Percentiles rank a stretch among this genome's conserved stretches.
Conservation (phyloP, 2,113 vertebrate genomes). For the Haemorhous mexicanus region DNA sequence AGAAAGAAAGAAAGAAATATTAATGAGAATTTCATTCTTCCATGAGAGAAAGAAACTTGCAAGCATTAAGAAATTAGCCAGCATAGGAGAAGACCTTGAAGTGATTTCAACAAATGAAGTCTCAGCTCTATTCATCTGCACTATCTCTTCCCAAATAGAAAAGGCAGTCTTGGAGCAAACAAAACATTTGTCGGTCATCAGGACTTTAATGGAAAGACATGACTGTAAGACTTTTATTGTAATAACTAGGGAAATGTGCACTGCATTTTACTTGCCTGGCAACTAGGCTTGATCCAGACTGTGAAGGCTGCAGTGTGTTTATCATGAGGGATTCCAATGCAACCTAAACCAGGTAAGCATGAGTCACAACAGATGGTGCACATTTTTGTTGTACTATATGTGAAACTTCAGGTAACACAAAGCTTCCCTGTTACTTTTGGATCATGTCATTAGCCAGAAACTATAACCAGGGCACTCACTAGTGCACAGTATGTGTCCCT, state of each 20-base stretch:
- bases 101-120: neutral
- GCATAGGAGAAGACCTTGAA: neutral
- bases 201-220: neutral
- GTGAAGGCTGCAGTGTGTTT: neutral
- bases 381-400: neutral
- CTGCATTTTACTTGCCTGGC: neutral
- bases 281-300: neutral
- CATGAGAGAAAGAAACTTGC: neutral
- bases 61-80: neutral
- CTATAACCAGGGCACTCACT: neutral
- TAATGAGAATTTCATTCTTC: neutral
- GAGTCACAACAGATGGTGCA: neutral
- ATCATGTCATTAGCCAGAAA: neutral
- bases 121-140: neutral
- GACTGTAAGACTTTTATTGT: neutral
- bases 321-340: neutral
- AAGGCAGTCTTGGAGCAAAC: neutral
- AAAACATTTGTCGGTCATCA: neutral
- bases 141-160: neutral
- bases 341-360: neutral
- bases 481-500: neutral
- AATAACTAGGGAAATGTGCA: neutral
- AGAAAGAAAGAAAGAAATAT: too few species aligned
- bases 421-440: neutral
- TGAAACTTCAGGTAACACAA: neutral